Evolutionary conservation across 2,888 invertebrate species (phyloP), one percentile per base, ranked within the genome.

Genomic region (Harpalus rubripes): DNA sequence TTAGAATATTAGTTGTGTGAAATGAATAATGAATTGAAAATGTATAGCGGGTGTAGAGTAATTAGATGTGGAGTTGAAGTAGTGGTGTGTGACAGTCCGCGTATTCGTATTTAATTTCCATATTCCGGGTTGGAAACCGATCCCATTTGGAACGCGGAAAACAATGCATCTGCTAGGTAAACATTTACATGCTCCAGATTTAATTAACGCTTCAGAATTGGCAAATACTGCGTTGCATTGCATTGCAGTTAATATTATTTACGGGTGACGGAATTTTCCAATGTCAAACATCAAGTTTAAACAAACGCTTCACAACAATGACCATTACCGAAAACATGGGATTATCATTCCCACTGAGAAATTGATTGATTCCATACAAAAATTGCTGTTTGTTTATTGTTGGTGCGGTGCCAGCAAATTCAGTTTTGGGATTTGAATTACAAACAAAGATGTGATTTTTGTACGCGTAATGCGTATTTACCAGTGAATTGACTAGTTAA

Each of bases 151-250:
- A 22, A 22, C 18, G 22, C 22, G 22, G 39, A 39, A 68, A 39
- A 39, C 68, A 74, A 81, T 81, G 81, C 81, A 81, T 81, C 44
- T 63, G 63, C 52, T 44, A 63, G 44, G 41, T 63, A 81, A 81
- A 81, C 39, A 81, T 81, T 81, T 81, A 44, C 81, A 16, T 12
- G 65, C 18, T 12, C 41, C 63, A 81, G 81, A 81, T 81, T 81
- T 81, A 81, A 81, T 81, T 65, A 81, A 81, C 81, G 65, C 59
- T 80, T 61, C 63, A 32, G 63, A 80, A 80, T 32, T 81, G 65
- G 26, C 63, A 81, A 81, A 81, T 81, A 81, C 22, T n/a, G 81
- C 81, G 22, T 41, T 63, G 63, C 78, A 59, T 22, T 22, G 22
- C 22, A 22, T 52, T 79, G 44, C 63, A 39, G 59, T n/a, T 61